Conservation (phyloP, 2,888 invertebrate species). For the Ophion obscuratus region DNA sequence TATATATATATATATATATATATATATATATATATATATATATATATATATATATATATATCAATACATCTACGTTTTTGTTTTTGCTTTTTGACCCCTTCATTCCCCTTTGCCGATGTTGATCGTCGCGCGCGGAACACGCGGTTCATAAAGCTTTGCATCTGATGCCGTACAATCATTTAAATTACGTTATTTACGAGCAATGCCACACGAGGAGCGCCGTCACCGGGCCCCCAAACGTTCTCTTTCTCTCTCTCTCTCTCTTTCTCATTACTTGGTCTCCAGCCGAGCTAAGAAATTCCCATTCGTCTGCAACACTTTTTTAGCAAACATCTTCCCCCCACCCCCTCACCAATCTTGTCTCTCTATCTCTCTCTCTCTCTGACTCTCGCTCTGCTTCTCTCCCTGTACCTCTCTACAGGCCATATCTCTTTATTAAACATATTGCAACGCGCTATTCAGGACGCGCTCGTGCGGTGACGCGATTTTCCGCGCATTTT, state of each 20-base stretch:
- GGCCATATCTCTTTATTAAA: slow-evolving; percentile 49
- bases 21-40: too few species aligned
- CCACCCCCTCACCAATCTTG: slow-evolving; percentile 1
- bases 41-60: not conserved
- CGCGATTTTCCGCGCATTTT: slow-evolving; percentile 31
- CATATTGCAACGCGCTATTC: slow-evolving; percentile 44
- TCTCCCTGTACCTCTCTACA: not conserved
- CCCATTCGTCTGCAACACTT: slow-evolving; percentile 48
- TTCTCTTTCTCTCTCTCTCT: not conserved
- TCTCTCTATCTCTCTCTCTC: not conserved
- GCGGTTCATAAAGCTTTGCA: slow-evolving; percentile 53
- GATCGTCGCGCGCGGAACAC: slow-evolving; percentile 58
- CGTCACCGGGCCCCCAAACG: slow-evolving; percentile 58
- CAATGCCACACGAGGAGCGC: slow-evolving; percentile 67
- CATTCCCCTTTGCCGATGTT: slow-evolving; percentile 24
- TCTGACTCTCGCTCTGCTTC: too few species aligned
- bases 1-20: too few species aligned
- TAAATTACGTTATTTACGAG: slow-evolving; percentile 76
- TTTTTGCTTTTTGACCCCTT: slow-evolving; percentile 7
- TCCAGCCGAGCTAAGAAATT: slow-evolving; percentile 53
- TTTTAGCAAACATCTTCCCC: slow-evolving; percentile 22
- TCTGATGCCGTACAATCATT: slow-evolving; percentile 68
- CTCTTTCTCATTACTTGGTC: not conserved
- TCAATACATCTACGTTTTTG: slow-evolving; percentile 18
- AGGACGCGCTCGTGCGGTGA: slow-evolving; percentile 49